phyloP scores from a whole-genome alignment of 2,888 invertebrate genomes.

The Kryphioiulus occultus region DNA sequence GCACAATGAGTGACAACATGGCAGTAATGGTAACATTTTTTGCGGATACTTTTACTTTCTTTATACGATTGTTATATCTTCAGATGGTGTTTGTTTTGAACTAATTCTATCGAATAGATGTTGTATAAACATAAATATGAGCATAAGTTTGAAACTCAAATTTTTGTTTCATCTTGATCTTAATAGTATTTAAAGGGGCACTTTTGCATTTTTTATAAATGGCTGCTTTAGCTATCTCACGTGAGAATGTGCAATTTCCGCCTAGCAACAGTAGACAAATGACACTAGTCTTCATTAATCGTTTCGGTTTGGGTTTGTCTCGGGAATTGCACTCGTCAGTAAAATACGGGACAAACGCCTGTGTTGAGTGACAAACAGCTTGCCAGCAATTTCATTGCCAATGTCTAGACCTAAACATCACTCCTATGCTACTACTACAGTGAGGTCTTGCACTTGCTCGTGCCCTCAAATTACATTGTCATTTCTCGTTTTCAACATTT shows the following conservation, averaged over 20 bases:
- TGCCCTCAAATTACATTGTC: neutral
- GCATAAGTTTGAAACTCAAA: too few relatives aligned
- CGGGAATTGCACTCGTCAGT: neutral
- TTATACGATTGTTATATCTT: too few relatives aligned
- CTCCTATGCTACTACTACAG: neutral
- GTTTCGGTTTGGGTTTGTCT: neutral
- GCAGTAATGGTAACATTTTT: too few relatives aligned
- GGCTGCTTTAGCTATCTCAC: too few relatives aligned
- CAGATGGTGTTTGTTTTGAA: too few relatives aligned
- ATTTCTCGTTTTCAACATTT: neutral
- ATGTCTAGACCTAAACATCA: neutral
- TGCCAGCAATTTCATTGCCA: constrained; percentile 17
- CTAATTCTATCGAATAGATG: too few relatives aligned
- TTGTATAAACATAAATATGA: too few relatives aligned
- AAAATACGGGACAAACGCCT: neutral
- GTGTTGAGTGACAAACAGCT: neutral
- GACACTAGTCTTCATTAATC: neutral
- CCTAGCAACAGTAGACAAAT: neutral
- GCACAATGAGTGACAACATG: too few relatives aligned
- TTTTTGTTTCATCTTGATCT: too few relatives aligned
- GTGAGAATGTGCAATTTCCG: neutral
- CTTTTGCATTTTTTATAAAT: too few relatives aligned
- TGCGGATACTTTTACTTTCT: too few relatives aligned
- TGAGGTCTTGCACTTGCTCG: neutral
- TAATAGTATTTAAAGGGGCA: too few relatives aligned